A percentile compares a stretch with the other conserved stretches of the same genome.
Conservation (phyloP, 2,113 vertebrate species). For the Phrynosoma platyrhinos region DNA sequence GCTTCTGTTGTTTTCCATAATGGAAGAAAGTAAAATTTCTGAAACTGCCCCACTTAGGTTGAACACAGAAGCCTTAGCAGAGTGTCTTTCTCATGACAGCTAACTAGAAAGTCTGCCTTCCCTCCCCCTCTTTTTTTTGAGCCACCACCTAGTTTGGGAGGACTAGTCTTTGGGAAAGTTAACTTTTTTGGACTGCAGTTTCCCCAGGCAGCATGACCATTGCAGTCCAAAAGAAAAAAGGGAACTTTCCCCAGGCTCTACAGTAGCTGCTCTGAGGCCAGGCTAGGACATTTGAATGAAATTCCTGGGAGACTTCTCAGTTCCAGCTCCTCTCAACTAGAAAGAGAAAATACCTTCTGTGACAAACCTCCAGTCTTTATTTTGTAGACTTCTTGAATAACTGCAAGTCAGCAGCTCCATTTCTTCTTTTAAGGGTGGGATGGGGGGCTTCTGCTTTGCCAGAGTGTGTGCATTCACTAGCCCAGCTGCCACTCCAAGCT, state of each 20-base stretch:
- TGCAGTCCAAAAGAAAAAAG: not conserved
- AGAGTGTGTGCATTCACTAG: rapidly evolving
- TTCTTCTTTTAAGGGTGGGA: not conserved
- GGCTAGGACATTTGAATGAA: too few species aligned
- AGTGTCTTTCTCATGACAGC: not conserved
- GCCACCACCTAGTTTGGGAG: too few species aligned
- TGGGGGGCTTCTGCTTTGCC: not conserved
- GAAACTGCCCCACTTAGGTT: too few species aligned
- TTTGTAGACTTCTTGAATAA: not conserved
- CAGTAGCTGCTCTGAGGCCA: not conserved
- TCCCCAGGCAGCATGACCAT: not conserved
- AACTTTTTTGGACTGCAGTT: not conserved
- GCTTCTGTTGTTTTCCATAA: too few species aligned
- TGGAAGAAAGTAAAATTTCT: not conserved
- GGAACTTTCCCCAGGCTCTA: too few species aligned
- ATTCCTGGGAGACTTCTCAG: too few species aligned
- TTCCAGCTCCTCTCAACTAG: too few species aligned
- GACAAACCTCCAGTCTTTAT: too few species aligned
- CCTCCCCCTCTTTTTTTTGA: too few species aligned
- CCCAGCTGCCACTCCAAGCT: not conserved
- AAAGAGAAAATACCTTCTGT: not conserved
- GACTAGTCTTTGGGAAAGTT: not conserved
- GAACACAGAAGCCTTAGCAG: too few species aligned
- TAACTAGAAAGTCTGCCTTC: not conserved
- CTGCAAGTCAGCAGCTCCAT: too few species aligned